phyloP scores from a whole-genome alignment of 2,113 vertebrate genomes.

The Benitochromis conjunctus region DNA sequence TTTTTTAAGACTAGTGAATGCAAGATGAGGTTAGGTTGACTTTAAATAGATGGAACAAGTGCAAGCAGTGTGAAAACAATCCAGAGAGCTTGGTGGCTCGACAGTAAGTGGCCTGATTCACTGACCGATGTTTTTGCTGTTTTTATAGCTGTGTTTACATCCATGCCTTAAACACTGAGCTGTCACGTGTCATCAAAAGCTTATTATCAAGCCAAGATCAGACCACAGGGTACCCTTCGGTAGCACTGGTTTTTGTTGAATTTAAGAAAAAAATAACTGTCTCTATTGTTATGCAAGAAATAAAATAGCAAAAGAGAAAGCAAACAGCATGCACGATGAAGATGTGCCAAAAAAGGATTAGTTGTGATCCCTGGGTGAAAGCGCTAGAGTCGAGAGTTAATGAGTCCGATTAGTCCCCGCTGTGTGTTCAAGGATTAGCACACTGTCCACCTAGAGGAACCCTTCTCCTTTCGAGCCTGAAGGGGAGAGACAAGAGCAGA shows the following conservation, averaged over 20 bases:
- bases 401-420: constrained; percentile 48
- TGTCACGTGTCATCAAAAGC: neutral
- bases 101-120: constrained; percentile 23
- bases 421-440: constrained; percentile 44
- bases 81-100: neutral
- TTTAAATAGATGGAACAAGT: constrained; percentile 34
- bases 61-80: constrained; percentile 15
- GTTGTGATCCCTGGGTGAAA: constrained; percentile 10
- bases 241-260: neutral
- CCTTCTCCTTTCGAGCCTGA: neutral
- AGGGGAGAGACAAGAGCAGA: neutral
- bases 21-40: neutral
- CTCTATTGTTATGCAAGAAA: neutral
- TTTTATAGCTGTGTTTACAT: constrained; percentile 11
- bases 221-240: neutral
- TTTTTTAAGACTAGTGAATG: neutral
- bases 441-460: constrained; percentile 13
- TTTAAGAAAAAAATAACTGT: neutral
- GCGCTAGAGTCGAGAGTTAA: constrained; percentile 34
- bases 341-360: constrained; percentile 22
- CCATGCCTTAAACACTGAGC: neutral
- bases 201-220: neutral
- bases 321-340: neutral
- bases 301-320: neutral
- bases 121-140: neutral